phyloP scores from a whole-genome alignment of 2,888 invertebrate genomes.

The Tetropium fuscum region DNA sequence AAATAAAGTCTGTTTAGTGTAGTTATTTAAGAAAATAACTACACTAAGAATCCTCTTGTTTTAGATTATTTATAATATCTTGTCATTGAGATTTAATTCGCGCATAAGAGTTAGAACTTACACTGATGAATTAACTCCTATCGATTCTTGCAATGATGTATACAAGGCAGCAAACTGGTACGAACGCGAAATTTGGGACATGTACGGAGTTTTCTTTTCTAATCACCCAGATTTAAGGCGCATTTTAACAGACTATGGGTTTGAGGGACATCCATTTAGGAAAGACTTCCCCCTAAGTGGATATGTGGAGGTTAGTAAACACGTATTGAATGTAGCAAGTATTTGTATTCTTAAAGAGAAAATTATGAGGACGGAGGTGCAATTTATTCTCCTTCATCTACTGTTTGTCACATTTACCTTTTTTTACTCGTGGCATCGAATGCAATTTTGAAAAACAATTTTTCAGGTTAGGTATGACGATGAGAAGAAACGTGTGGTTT shows the following conservation, averaged over 20 bases:
- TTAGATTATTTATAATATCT: constrained; percentile 88
- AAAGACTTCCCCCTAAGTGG: constrained; percentile 98
- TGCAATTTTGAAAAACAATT: no score
- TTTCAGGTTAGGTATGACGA: constrained; percentile 93
- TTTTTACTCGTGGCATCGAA: no score
- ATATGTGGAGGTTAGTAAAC: constrained; percentile 84
- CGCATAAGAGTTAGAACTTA: constrained; percentile 97
- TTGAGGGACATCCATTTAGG: constrained; percentile 98
- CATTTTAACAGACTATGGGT: constrained; percentile 98
- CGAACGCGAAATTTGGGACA: constrained; percentile 96
- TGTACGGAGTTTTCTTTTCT: constrained; percentile 98
- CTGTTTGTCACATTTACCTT: no score
- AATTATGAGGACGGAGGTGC: no score
- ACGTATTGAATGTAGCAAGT: no score
- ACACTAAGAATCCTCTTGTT: no score
- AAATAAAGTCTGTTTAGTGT: neutral
- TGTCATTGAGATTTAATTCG: constrained; percentile 92
- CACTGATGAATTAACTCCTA: constrained; percentile 95
- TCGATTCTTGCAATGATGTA: constrained; percentile 85
- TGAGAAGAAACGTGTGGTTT: constrained; percentile 94
- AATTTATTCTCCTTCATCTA: no score
- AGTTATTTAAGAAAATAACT: no score
- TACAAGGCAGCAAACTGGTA: constrained; percentile 97
- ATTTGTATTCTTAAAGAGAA: no score
- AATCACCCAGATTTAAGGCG: constrained; percentile 97